Evolutionary conservation across 2,888 invertebrate genomes (phyloP).

Genomic region (Euclidia mi): DNA sequence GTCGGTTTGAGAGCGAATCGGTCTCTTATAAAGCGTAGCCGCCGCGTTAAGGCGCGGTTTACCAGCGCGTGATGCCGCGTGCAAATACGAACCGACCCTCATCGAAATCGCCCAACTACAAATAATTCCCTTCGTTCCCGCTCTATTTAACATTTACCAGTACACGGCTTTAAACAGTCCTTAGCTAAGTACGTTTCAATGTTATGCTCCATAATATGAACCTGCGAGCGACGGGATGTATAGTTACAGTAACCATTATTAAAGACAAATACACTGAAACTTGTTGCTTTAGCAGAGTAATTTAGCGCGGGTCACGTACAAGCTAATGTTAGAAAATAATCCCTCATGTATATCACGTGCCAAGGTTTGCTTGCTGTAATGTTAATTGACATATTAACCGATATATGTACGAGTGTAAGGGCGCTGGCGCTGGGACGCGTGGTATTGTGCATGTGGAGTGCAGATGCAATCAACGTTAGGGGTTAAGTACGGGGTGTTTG

Average conservation of each 20-base stretch:
- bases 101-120: slow-evolving; percentile 66
- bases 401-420: slow-evolving; percentile 2
- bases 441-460: slow-evolving; percentile 41
- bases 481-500: slow-evolving; percentile 65
- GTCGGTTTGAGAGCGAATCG: slow-evolving; percentile 58
- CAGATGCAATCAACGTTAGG: slow-evolving; percentile 66
- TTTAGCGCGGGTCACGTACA: slow-evolving; percentile 61
- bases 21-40: slow-evolving; percentile 56
- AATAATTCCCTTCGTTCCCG: slow-evolving; percentile 69
- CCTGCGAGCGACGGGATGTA: slow-evolving; percentile 29
- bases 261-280: slow-evolving; percentile 45
- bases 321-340: slow-evolving; percentile 63
- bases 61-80: slow-evolving; percentile 73
- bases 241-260: slow-evolving; percentile 35
- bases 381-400: slow-evolving; percentile 27
- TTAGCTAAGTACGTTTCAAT: slow-evolving; percentile 43
- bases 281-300: slow-evolving; percentile 49
- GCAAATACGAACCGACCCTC: slow-evolving; percentile 71
- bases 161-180: slow-evolving; percentile 49
- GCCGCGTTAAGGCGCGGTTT: slow-evolving; percentile 61
- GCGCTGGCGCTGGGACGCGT: slow-evolving; percentile 12
- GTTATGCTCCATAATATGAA: slow-evolving; percentile 47
- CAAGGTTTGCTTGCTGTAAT: slow-evolving; percentile 47
- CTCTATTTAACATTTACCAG: slow-evolving; percentile 68
- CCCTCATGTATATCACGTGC: slow-evolving; percentile 55